phyloP scores from a whole-genome alignment of 2,113 vertebrate species.

The Illadopsis cleaveri region DNA sequence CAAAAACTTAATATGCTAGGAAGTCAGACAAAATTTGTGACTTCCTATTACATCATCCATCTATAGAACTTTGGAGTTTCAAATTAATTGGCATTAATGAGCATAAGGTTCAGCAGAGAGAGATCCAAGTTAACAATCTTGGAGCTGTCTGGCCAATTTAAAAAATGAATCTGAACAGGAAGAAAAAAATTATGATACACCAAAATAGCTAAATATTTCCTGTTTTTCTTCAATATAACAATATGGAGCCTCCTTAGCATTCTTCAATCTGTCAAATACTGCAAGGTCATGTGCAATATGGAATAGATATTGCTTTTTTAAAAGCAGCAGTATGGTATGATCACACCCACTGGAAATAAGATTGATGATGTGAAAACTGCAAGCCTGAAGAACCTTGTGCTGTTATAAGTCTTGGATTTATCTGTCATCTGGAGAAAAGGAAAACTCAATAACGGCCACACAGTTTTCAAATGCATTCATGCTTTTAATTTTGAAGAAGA shows the following conservation, averaged over 20 bases:
- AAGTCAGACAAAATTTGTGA: neutral
- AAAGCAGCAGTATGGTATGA: neutral
- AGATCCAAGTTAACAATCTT: neutral
- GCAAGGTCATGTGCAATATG: neutral
- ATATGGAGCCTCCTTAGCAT: neutral
- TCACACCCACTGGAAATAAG: neutral
- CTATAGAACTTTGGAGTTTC: neutral
- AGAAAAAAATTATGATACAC: accelerated
- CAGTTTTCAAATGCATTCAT: neutral
- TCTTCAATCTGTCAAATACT: neutral
- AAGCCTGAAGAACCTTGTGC: neutral
- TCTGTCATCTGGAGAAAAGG: neutral
- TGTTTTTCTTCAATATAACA: neutral
- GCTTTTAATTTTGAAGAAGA: neutral
- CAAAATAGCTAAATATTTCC: neutral
- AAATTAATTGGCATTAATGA: neutral
- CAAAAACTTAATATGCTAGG: neutral
- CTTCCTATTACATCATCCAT: neutral
- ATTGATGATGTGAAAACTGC: neutral
- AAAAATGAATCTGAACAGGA: neutral
- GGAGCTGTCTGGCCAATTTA: neutral
- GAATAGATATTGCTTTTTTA: neutral
- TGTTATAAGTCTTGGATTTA: neutral
- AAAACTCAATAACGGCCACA: neutral
- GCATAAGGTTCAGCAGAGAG: neutral